A percentile compares a stretch with the other conserved stretches of the same genome.
These are phyloP conservation scores for Drosophila paracracens DNA, from an alignment of 2,888 invertebrate species.

Conservation along the genomic window DNA sequence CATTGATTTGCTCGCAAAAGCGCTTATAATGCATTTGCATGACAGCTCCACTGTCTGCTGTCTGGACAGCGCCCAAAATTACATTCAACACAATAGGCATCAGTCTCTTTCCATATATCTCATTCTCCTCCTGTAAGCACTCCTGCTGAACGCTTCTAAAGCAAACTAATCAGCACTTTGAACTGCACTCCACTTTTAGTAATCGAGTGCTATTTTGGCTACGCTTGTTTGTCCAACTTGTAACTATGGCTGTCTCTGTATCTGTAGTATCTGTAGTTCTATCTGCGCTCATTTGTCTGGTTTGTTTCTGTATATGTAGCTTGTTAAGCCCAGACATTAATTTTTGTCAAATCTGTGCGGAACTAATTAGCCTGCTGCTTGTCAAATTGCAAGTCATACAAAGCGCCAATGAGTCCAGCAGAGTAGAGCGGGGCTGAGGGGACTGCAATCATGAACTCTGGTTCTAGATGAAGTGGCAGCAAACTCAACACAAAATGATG, in stretches of 20 bases:
- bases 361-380: slow-evolving; percentile 79
- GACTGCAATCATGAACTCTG: slow-evolving; percentile 5
- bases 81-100: slow-evolving; percentile 29
- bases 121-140: background rate
- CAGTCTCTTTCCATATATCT: background rate
- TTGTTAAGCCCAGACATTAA: slow-evolving; percentile 67
- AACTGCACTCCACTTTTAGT: slow-evolving; percentile 33
- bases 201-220: slow-evolving; percentile 2
- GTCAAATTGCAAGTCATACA: slow-evolving; percentile 80
- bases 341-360: slow-evolving; percentile 80
- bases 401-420: slow-evolving; percentile 28
- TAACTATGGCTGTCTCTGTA: slow-evolving; percentile 9
- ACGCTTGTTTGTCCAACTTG: slow-evolving; percentile 46
- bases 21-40: background rate
- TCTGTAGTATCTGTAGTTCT: slow-evolving; percentile 3
- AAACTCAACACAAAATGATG: slow-evolving; percentile 53
- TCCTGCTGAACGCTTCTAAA: slow-evolving; percentile 8
- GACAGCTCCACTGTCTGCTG: background rate
- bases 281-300: slow-evolving; percentile 10
- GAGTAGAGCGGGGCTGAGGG: background rate
- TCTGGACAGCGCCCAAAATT: slow-evolving; percentile 24
- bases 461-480: slow-evolving; percentile 42
- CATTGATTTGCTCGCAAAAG: slow-evolving; percentile 1
- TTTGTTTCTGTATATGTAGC: slow-evolving; percentile 19
- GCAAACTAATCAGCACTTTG: slow-evolving; percentile 58